Evolutionary conservation across 2,797 vertebrate genomes (phyloP).

Genomic region (Alcedo atthis): DNA sequence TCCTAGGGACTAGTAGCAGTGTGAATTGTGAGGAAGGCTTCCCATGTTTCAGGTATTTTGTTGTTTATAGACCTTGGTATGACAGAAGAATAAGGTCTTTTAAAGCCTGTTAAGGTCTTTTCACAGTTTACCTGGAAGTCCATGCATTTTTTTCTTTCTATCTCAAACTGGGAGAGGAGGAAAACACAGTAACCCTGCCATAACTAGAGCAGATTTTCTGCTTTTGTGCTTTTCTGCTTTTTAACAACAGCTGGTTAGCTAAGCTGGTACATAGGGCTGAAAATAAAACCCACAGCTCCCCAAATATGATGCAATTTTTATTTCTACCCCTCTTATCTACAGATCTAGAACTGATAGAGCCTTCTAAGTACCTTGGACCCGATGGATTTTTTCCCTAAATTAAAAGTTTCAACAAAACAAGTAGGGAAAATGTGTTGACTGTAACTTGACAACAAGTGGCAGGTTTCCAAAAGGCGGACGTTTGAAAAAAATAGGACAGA

Average conservation of each 20-base stretch:
- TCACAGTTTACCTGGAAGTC: neutral
- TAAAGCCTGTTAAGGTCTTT: neutral
- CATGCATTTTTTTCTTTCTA: neutral
- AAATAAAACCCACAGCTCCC: neutral
- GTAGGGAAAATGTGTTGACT: neutral
- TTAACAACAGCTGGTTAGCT: neutral
- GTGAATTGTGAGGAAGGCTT: neutral
- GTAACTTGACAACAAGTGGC: neutral
- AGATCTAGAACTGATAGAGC: neutral
- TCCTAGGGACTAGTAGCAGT: neutral
- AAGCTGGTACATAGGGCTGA: neutral
- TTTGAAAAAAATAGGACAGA: neutral
- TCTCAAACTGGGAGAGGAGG: neutral
- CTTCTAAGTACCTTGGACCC: conserved; percentile 12
- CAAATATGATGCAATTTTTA: neutral
- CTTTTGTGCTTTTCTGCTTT: neutral
- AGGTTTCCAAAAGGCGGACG: neutral
- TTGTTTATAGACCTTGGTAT: neutral
- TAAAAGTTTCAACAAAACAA: neutral
- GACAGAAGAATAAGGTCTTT: neutral
- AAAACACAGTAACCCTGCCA: neutral
- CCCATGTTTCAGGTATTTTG: neutral
- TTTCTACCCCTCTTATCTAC: neutral
- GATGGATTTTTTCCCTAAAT: neutral
- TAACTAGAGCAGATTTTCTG: neutral